These are phyloP conservation scores for Syngnathus scovelli DNA, from an alignment of 2,113 vertebrate genomes.

Conservation along the genomic window DNA sequence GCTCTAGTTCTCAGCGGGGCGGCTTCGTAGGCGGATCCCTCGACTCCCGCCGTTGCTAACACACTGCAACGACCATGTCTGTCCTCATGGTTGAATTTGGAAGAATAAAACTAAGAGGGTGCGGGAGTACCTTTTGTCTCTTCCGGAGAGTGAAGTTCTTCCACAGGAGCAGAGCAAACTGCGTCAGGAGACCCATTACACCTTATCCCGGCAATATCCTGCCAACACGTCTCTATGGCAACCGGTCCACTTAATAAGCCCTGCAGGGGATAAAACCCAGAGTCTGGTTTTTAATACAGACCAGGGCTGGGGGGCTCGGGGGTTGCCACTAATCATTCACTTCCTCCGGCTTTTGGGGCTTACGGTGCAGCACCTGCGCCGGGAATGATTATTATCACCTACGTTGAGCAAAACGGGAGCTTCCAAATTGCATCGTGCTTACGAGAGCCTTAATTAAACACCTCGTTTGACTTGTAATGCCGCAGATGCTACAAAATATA, in stretches of 20 bases:
- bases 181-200: conserved; percentile 73
- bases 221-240: conserved; percentile 68
- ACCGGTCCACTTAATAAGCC: conserved; percentile 69
- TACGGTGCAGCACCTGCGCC: conserved; percentile 52
- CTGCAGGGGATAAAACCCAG: conserved; percentile 68
- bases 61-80: neutral
- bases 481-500: neutral
- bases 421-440: neutral
- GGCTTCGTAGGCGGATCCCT: neutral
- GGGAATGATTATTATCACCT: conserved; percentile 59
- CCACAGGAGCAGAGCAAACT: conserved; percentile 75
- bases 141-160: conserved; percentile 77
- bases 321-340: conserved; percentile 60
- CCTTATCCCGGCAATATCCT: conserved; percentile 62
- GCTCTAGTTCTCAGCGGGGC: conserved; percentile 6
- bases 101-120: neutral
- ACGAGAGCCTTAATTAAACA: neutral
- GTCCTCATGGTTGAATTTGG: conserved; percentile 10
- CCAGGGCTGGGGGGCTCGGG: conserved; percentile 18
- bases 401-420: conserved; percentile 44
- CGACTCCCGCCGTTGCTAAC: neutral
- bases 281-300: conserved; percentile 69
- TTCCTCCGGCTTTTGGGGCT: conserved; percentile 51
- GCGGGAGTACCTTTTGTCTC: conserved; percentile 71
- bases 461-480: neutral